Conservation (phyloP, 2,888 invertebrate genomes). For the Spisula solida region DNA sequence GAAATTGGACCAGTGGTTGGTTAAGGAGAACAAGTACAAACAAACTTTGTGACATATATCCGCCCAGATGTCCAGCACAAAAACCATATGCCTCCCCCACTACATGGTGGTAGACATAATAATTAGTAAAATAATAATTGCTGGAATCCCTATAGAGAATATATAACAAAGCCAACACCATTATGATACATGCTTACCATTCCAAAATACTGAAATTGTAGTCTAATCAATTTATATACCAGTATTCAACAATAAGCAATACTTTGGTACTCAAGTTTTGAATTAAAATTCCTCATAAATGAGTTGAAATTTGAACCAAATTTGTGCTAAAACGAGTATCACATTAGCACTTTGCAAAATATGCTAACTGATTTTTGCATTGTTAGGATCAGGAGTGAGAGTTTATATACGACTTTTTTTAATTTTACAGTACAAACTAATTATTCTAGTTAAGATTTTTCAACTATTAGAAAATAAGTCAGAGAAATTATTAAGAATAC, state of each 20-base stretch:
- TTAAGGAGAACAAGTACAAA: background rate
- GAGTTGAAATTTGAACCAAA: background rate
- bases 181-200: constrained; percentile 57
- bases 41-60: background rate
- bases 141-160: constrained; percentile 17
- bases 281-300: background rate
- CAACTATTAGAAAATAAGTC: background rate
- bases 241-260: background rate
- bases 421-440: background rate
- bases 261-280: background rate
- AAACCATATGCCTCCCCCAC: no score
- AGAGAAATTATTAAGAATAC: background rate
- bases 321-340: background rate
- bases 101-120: no score
- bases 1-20: background rate
- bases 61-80: no score
- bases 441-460: background rate
- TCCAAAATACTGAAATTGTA: constrained; percentile 65
- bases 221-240: background rate
- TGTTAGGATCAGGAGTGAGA: no score
- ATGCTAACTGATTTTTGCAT: no score
- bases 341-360: background rate
- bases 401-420: no score
- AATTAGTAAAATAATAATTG: constrained; percentile 22
- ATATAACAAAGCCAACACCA: constrained; percentile 34